Base-by-base conservation (phyloP, 1,140 invertebrate species). In the Bombus haemorrhoidalis region DNA sequence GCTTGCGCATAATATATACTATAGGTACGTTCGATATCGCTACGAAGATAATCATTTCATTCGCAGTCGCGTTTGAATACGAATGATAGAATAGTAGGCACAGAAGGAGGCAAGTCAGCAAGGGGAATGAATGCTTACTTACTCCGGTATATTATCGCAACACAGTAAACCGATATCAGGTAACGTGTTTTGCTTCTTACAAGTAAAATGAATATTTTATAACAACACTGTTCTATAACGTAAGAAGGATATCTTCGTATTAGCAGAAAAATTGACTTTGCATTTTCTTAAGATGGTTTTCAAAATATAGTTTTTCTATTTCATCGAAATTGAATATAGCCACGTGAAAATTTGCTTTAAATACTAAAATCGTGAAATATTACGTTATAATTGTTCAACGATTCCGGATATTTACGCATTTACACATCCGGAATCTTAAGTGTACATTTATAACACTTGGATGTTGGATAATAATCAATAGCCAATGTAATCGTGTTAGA, bases 21-120 rank as follows among this genome's bases (percentile, higher is more conserved):
- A 53, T 53, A 53, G n/a, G 47, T 62, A 25, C 28, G 57, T 85
- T 53, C n/a, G 71, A 69, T 74, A 84, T 22, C 25, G 28, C 8
- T 43, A 68, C 28, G 25, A 39, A 68, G 25, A 25, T 76, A n/a
- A 62, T 76, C 13, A n/a, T 62, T 22, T 75, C 57, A 25, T 5
- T 15, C 12, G 39, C 3, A 18, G 5, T n/a, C 2, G 13, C n/a
- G 34, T 25, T 72, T n/a, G 25, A 25, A n/a, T 9, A 41, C 0
- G 71, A 41, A n/a, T 28, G 8, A 43, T 71, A 18, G 2, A n/a
- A 53, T 22, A 53, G 18, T 53, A 53, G 18, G 37, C 15, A 39
- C 18, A 5, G 22, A 25, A 5, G 25, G 59, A 62, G 59, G 13
- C 59, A 62, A 62, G 10, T n/a, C 12, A 28, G 22, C 37, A 71